Conservation (phyloP, 2,113 vertebrate species). For the Daubentonia madagascariensis region DNA sequence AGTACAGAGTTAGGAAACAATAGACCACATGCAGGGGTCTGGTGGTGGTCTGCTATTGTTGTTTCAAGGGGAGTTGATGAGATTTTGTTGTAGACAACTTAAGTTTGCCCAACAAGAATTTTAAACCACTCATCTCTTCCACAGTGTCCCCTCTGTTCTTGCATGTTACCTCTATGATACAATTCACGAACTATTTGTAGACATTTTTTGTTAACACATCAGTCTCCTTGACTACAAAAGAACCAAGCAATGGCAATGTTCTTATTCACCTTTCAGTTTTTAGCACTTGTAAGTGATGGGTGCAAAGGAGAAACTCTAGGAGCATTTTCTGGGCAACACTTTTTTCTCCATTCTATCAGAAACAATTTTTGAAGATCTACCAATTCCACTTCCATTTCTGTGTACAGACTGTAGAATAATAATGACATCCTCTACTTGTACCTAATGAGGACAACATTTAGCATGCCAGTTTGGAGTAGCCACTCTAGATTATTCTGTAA, state of each 20-base stretch:
- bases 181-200: neutral
- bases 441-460: neutral
- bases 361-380: neutral
- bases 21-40: accelerated
- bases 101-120: neutral
- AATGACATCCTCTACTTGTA: neutral
- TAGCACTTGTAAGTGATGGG: neutral
- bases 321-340: neutral
- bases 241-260: neutral
- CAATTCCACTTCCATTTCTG: neutral
- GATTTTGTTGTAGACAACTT: neutral
- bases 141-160: neutral
- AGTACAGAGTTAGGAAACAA: neutral
- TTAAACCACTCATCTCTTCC: neutral
- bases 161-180: neutral
- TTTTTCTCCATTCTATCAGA: neutral
- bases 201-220: neutral
- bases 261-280: neutral
- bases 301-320: neutral
- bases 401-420: neutral
- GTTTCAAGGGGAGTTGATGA: neutral
- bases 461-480: no score
- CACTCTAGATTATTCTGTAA: neutral
- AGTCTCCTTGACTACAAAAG: neutral
- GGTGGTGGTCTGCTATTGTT: neutral